Evolutionary conservation across 2,888 invertebrate genomes (phyloP).

Genomic region (Lagria hirta): DNA sequence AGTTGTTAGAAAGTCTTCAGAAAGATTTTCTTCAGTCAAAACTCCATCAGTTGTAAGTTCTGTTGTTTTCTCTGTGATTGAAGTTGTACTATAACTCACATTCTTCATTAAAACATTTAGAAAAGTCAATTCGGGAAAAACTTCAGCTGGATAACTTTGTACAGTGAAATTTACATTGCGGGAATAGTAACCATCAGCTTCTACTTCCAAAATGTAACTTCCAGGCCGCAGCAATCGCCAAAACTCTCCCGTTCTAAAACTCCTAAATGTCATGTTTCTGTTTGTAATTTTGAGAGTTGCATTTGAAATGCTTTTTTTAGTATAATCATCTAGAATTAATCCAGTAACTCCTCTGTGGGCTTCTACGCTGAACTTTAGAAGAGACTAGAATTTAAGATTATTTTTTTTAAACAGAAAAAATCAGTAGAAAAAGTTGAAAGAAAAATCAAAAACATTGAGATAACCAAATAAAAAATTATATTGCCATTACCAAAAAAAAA

Average conservation of each 20-base stretch:
- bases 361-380: conserved; percentile 59
- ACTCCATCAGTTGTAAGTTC: too few species aligned
- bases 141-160: background rate
- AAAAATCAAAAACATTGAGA: too few species aligned
- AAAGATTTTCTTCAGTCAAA: too few species aligned
- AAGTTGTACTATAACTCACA: too few species aligned
- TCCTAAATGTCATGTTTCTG: conserved; percentile 60
- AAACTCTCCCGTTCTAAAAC: conserved; percentile 63
- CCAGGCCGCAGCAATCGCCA: conserved; percentile 67
- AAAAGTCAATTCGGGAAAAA: conserved; percentile 7
- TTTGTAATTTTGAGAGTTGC: conserved; percentile 58
- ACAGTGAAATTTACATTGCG: conserved; percentile 6
- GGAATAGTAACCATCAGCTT: conserved; percentile 13
- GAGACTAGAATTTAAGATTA: conserved; percentile 49
- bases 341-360: conserved; percentile 64
- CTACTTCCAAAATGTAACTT: conserved; percentile 59
- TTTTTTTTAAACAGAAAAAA: conserved; percentile 1
- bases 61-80: too few species aligned
- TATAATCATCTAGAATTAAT: conserved; percentile 56
- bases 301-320: conserved; percentile 54
- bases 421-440: too few species aligned
- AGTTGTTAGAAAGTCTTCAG: too few species aligned
- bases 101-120: conserved; percentile 9
- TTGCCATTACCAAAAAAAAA: too few species aligned
- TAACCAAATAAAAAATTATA: too few species aligned